These are phyloP conservation scores for Tetrax tetrax DNA, from an alignment of 2,113 vertebrate species.

Conservation along the genomic window DNA sequence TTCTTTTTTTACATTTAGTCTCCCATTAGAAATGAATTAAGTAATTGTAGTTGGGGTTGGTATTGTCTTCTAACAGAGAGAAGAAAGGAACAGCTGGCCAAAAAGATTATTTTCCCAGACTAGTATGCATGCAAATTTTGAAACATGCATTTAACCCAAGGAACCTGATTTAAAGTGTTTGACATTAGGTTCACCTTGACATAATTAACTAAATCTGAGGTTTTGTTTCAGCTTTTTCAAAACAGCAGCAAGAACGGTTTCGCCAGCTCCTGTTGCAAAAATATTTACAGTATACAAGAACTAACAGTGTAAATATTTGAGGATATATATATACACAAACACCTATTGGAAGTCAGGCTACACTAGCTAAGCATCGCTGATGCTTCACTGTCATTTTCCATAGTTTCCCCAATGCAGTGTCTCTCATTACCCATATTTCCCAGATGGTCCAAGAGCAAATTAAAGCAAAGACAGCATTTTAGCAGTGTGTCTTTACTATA, in stretches of 20 bases:
- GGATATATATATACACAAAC: neutral
- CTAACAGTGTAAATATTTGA: neutral
- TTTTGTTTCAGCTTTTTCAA: neutral
- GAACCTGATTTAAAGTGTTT: neutral
- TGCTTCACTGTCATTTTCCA: neutral
- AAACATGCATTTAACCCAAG: neutral
- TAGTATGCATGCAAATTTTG: neutral
- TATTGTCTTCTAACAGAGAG: neutral
- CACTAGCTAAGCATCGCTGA: neutral
- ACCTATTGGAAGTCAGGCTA: neutral
- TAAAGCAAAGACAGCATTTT: conserved; percentile 40
- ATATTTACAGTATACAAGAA: neutral
- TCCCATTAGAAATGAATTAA: neutral
- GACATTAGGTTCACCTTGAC: neutral
- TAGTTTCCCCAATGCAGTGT: neutral
- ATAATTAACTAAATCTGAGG: neutral
- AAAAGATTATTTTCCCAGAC: neutral
- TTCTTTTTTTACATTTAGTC: neutral
- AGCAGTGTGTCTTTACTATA: neutral
- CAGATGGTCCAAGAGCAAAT: conserved; percentile 16
- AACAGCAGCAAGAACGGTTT: neutral
- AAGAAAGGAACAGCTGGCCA: neutral
- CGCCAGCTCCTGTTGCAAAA: neutral
- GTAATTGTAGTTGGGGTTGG: neutral
- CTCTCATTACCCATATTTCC: conserved; percentile 23